phyloP scores from a whole-genome alignment of 2,888 invertebrate species.

The Unio delphinus region DNA sequence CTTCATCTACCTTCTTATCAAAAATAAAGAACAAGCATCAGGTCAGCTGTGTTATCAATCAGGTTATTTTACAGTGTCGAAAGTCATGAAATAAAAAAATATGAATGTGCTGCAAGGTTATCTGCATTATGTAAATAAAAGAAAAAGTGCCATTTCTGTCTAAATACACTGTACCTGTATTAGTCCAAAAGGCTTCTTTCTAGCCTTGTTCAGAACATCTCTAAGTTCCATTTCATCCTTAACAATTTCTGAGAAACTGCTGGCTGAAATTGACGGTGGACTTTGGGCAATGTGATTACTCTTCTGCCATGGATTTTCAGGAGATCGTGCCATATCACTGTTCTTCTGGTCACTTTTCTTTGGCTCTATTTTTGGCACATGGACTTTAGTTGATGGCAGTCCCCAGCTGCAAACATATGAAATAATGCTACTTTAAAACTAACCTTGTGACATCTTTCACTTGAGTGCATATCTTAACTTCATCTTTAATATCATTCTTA shows the following conservation, averaged over 20 bases:
- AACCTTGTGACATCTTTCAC: too few species aligned
- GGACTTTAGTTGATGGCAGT: slow-evolving; percentile 16
- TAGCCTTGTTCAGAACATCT: slow-evolving; percentile 81
- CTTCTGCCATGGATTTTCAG: slow-evolving; percentile 48
- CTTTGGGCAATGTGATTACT: slow-evolving; percentile 16
- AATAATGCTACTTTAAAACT: too few species aligned
- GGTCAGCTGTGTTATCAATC: too few species aligned
- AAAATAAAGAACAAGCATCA: too few species aligned
- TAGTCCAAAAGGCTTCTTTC: slow-evolving; percentile 81
- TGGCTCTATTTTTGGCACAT: too few species aligned
- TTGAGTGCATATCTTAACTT: too few species aligned
- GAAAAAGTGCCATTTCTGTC: background rate
- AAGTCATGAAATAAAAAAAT: too few species aligned
- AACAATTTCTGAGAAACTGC: slow-evolving; percentile 77
- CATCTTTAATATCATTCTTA: too few species aligned
- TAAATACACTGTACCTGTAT: slow-evolving; percentile 79
- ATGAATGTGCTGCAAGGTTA: too few species aligned
- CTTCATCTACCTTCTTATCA: too few species aligned
- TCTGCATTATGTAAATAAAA: too few species aligned
- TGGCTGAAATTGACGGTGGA: slow-evolving; percentile 23
- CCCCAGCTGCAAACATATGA: slow-evolving; percentile 47
- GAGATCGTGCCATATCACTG: slow-evolving; percentile 24
- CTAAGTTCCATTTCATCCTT: slow-evolving; percentile 83
- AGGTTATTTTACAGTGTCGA: too few species aligned
- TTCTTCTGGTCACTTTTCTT: slow-evolving; percentile 9